A percentile compares a stretch with the other conserved stretches of the same genome.
Conservation (phyloP, 1,140 invertebrate genomes). For the Drosophila asahinai region DNA sequence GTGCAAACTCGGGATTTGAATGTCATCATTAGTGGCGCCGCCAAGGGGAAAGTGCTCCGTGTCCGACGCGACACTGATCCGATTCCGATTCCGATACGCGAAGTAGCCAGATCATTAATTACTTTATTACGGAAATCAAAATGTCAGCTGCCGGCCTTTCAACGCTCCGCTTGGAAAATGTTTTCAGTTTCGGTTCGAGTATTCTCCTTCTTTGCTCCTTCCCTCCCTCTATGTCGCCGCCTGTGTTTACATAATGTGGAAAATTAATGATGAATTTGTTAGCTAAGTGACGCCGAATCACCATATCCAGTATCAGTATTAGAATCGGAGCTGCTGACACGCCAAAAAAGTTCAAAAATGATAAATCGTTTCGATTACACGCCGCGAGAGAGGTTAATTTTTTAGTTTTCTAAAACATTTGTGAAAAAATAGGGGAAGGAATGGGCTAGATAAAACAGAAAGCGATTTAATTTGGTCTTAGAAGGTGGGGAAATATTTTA, state of each 20-base stretch:
- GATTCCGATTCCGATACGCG: conserved; percentile 48
- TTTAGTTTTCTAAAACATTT: conserved; percentile 16
- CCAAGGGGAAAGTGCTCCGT: conserved; percentile 31
- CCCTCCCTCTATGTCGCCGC: conserved; percentile 8
- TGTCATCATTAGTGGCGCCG: conserved; percentile 71
- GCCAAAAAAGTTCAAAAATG: conserved; percentile 66
- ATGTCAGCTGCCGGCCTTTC: conserved; percentile 72
- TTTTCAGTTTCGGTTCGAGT: conserved; percentile 44
- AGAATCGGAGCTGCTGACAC: conserved; percentile 44
- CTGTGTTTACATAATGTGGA: conserved; percentile 76
- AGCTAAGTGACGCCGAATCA: conserved; percentile 49
- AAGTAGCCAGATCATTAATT: conserved; percentile 71
- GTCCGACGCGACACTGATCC: conserved; percentile 61
- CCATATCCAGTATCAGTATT: conserved; percentile 16
- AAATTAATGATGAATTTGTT: conserved; percentile 80
- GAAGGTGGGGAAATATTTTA: background rate
- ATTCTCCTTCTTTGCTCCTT: background rate
- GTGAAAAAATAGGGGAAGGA: background rate
- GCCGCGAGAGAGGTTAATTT: conserved; percentile 7
- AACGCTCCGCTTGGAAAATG: conserved; percentile 57
- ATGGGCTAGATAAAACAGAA: background rate
- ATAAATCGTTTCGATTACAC: conserved; percentile 59
- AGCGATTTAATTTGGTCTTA: background rate
- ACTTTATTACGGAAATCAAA: conserved; percentile 84
- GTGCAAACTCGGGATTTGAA: conserved; percentile 67